These are phyloP conservation scores for Eudemis profundana DNA, from an alignment of 2,888 invertebrate genomes.

Conservation along the genomic window DNA sequence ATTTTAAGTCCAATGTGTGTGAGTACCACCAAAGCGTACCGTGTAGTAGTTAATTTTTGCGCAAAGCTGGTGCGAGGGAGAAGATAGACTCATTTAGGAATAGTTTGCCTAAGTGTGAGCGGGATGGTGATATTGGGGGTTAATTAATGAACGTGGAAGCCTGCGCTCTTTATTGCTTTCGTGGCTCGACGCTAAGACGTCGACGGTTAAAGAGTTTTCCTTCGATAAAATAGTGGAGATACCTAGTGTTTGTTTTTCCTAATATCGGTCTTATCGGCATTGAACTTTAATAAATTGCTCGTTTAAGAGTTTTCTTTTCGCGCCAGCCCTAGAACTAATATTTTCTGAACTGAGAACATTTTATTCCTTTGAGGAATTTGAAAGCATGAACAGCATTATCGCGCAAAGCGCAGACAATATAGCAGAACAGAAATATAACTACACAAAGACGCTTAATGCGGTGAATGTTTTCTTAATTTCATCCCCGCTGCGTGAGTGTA, in stretches of 20 bases:
- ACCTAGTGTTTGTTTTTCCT: conserved; percentile 62
- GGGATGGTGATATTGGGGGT: conserved; percentile 75
- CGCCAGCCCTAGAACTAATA: background rate
- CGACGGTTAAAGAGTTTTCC: conserved; percentile 82
- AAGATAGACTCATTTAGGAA: conserved; percentile 81
- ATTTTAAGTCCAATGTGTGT: conserved; percentile 75
- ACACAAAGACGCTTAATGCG: conserved; percentile 70
- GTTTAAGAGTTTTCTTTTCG: conserved; percentile 7
- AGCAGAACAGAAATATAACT: conserved; percentile 60
- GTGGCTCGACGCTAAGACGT: conserved; percentile 83
- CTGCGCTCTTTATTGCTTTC: conserved; percentile 86
- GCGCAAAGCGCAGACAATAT: conserved; percentile 33
- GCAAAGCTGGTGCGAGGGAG: conserved; percentile 82
- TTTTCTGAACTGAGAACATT: no score
- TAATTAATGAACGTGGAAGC: conserved; percentile 86
- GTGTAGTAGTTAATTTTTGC: conserved; percentile 86
- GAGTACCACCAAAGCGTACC: conserved; percentile 72
- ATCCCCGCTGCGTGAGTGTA: conserved; percentile 77
- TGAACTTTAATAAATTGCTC: conserved; percentile 25
- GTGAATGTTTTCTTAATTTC: conserved; percentile 84
- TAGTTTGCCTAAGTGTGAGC: conserved; percentile 73
- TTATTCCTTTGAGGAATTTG: no score
- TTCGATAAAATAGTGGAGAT: conserved; percentile 72
- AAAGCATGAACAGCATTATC: no score
- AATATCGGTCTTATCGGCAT: conserved; percentile 43